Percentiles rank a stretch among this genome's conserved stretches.
phyloP scores from a whole-genome alignment of 2,113 vertebrate species.

The Andinoacara biseriatus region DNA sequence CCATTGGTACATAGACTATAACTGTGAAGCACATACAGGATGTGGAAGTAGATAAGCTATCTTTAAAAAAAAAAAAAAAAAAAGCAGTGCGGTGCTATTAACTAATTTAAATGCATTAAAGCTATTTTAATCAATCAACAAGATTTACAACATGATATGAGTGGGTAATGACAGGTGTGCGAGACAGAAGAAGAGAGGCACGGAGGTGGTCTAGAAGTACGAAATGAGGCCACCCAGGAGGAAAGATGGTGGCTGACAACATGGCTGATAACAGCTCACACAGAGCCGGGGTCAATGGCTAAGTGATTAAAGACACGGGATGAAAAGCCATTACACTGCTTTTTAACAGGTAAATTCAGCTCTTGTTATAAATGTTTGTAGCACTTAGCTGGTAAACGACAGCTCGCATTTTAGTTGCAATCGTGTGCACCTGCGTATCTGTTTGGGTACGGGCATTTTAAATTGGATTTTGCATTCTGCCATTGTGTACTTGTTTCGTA shows the following conservation, averaged over 20 bases:
- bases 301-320: constrained; percentile 43
- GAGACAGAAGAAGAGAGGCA: constrained; percentile 33
- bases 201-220: constrained; percentile 47
- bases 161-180: constrained; percentile 58
- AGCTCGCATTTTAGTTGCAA: not conserved
- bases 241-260: constrained; percentile 63
- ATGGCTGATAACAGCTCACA: constrained; percentile 60
- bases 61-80: not conserved
- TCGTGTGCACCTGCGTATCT: not conserved
- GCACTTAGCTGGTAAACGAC: not conserved
- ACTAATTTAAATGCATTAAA: constrained; percentile 32
- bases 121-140: constrained; percentile 50
- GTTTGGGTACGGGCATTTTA: not conserved
- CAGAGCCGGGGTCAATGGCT: constrained; percentile 51
- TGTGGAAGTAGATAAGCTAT: constrained; percentile 41
- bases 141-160: constrained; percentile 40
- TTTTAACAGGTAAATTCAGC: constrained; percentile 4
- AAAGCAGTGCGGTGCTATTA: not conserved
- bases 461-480: not conserved
- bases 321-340: constrained; percentile 27
- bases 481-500: not conserved
- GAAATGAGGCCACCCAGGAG: constrained; percentile 41
- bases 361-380: not conserved
- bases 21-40: constrained; percentile 30
- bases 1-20: constrained; percentile 2